phyloP scores from a whole-genome alignment of 2,113 vertebrate species.

The Litocranius walleri region DNA sequence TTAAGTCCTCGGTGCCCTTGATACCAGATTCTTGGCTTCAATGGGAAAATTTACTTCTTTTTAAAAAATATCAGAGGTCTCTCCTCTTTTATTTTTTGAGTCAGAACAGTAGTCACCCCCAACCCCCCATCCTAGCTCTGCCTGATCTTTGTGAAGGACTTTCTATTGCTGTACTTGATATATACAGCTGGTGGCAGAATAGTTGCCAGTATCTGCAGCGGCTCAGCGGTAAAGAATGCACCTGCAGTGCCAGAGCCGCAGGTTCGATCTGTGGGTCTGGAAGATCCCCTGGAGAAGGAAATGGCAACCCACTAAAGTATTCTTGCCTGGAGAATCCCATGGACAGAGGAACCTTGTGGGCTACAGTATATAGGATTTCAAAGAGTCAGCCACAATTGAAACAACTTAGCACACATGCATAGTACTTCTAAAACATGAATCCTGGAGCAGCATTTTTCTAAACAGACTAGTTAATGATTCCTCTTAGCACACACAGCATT shows the following conservation, averaged over 20 bases:
- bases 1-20: not conserved
- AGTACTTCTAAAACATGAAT: not conserved
- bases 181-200: not conserved
- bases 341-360: not conserved
- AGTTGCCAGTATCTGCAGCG: not conserved
- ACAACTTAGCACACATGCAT: not conserved
- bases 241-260: not conserved
- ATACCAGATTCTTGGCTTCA: not conserved
- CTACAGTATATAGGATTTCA: not conserved
- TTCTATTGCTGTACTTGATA: not conserved
- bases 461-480: not conserved
- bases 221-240: not conserved
- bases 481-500: not conserved
- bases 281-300: not conserved
- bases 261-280: not conserved
- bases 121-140: not conserved
- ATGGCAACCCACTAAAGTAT: not conserved
- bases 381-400: not conserved
- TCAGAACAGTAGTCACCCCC: not conserved
- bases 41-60: not conserved
- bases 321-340: not conserved
- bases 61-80: not conserved
- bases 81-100: not conserved
- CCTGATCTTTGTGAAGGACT: not conserved
- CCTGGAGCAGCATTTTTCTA: not conserved